Evolutionary conservation across 2,888 invertebrate genomes (phyloP).

Genomic region (Lasioglossum pauxillum): DNA sequence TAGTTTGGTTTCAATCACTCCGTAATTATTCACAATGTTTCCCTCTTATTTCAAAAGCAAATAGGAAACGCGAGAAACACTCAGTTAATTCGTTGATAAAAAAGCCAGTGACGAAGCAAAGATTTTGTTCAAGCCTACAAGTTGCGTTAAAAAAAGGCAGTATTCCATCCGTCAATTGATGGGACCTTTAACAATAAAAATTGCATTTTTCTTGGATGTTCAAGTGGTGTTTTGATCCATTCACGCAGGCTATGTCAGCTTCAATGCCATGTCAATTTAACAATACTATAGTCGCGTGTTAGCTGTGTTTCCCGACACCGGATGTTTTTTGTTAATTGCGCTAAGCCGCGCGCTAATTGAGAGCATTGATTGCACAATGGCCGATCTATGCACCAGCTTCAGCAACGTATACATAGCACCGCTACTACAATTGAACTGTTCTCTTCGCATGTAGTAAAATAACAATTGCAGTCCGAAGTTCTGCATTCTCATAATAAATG

Average conservation of each 20-base stretch:
- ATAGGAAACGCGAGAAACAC: not conserved
- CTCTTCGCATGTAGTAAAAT: not conserved
- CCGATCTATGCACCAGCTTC: not conserved
- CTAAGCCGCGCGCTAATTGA: conserved; percentile 9
- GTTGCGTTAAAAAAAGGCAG: not conserved
- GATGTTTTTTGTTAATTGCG: conserved; percentile 23
- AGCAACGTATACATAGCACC: not conserved
- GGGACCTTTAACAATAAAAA: not conserved
- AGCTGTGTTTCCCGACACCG: not conserved
- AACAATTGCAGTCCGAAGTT: not conserved
- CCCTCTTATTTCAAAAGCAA: not conserved
- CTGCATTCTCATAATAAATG: not conserved
- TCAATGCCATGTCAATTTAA: conserved; percentile 12
- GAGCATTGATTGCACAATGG: conserved; percentile 1
- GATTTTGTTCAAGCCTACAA: not conserved
- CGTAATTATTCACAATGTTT: not conserved
- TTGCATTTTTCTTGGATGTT: not conserved
- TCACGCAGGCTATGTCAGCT: not conserved
- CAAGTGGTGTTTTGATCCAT: not conserved
- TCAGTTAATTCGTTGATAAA: not conserved
- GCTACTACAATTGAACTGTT: not conserved
- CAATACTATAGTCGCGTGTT: not conserved
- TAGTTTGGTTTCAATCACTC: not conserved
- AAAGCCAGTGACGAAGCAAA: conserved; percentile 14
- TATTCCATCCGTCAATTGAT: not conserved